phyloP scores from a whole-genome alignment of 2,113 vertebrate species.

The Daphoenositta chrysoptera region DNA sequence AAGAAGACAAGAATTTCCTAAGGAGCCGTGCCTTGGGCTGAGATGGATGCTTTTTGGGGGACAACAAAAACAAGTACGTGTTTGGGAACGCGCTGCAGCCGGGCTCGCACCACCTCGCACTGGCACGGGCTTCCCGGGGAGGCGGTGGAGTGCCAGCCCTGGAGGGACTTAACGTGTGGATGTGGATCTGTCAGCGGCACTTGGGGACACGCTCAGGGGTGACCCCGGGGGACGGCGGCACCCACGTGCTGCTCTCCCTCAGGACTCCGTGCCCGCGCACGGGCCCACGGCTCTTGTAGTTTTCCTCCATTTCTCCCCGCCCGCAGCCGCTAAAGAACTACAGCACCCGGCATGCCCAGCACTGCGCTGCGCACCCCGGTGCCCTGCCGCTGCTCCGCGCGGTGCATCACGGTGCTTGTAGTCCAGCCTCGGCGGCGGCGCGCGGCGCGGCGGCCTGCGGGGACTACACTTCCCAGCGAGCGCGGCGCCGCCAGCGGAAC shows the following conservation, averaged over 20 bases:
- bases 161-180: background rate
- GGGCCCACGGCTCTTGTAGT: background rate
- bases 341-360: background rate
- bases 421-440: rapidly evolving
- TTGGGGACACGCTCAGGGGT: rapidly evolving
- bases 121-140: background rate
- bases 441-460: rapidly evolving
- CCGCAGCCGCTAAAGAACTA: rapidly evolving
- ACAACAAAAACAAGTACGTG: background rate
- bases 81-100: background rate
- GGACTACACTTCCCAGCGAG: conserved; percentile 6
- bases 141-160: background rate
- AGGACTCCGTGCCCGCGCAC: rapidly evolving
- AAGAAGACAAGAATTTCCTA: background rate
- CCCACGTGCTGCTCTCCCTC: rapidly evolving
- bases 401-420: background rate
- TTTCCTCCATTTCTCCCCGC: rapidly evolving
- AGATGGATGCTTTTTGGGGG: background rate
- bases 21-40: background rate
- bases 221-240: rapidly evolving
- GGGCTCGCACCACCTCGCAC: background rate
- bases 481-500: background rate
- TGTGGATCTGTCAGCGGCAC: rapidly evolving
- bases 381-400: rapidly evolving
- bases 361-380: rapidly evolving